Evolutionary conservation across 2,797 vertebrate genomes (phyloP), one percentile per base, ranked within the genome.

Genomic region (Malacoraja senta): DNA sequence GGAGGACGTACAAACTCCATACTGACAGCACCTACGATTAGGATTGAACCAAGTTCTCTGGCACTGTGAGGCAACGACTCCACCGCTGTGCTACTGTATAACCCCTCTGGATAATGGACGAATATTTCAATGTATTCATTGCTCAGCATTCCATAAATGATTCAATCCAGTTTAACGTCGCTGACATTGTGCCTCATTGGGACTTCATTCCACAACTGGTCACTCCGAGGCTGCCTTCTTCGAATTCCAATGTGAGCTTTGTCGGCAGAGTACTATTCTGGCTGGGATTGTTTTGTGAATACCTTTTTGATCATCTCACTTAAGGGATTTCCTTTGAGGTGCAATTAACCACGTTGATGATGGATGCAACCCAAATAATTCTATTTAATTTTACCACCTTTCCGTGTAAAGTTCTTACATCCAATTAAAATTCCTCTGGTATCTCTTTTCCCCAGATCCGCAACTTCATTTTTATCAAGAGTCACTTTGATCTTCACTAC

Each of bases 301-400:
- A 88, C n/a, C 84, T 88, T 65, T 88, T 68, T 88, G 84, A 88
- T 88, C 84, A 88, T 88, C 84, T 88, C 63, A 93, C 90, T 93
- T 93, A 93, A 72, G 83, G 93, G 93, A 84, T 93, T 94, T 91
- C 93, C 81, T 93, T 86, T 29, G 92, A 94, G 93, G 91, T 93
- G 81, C 53, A n/a, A 93, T 94, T 94, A 94, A 93, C 94, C 91
- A 93, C 77, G 53, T 84, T 76, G 84, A 80, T 93, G 94, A 94
- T n/a, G 74, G 91, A 94, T 93, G 72, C 61, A 93, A 24, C 35
- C 63, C 88, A 94, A 94, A 93, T 93, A 93, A 93, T 86, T 77
- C 93, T 71, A 44, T 71, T 78, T 79, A 94, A 79, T 94, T 91
- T 93, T 93, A 79, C 93, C 93, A 93, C 83, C 93, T 93, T 93